Base-by-base conservation (phyloP, 2,113 vertebrate species). In the Alligator mississippiensis region DNA sequence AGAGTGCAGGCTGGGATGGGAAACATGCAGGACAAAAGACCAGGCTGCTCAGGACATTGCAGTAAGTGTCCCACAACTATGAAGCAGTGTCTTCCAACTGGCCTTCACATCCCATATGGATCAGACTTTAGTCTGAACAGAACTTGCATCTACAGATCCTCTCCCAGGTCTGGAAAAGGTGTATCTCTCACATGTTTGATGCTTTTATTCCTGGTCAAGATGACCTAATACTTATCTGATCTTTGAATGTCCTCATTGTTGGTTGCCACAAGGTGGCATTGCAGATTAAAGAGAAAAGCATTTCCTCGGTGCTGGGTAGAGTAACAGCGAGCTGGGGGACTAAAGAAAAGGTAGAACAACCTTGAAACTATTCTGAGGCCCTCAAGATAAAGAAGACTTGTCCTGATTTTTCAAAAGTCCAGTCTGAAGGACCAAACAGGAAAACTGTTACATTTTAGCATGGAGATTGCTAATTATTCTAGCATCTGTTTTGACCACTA, bases 261-360 rank as follows among this genome's bases (percentile, higher is more conserved):
- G 70, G 15, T 15, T 96, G 83, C 98, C 98, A 98, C 98, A 97
- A 98, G 98, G 97, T 98, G 98, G 98, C 97, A 98, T 97, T 96
- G 93, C 96, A 98, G 98, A 98, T 98, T 98, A 97, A 98, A 98
- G 89, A 85, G 98, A 98, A 97, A 96, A 47, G 55, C 74, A 75
- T 74, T 34, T 74, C 66, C 61, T 91, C 21, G 82, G 75, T 85
- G 82, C 85, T 87, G 88, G 1, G 77, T 16, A 64, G 58, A 55
- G 1, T 24, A 2, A 1, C 19, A 81, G 27, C 19, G 83, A 90
- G 63, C 68, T 92, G 82, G 74, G 88, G 90, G 90, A 63, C 83
- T 60, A 7, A 58, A 12, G n/a, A n/a, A 64, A 89, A 62, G 47
- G 3, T 27, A 22, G 9, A 24, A 30, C 78, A 82, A 54, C 59